phyloP scores from a whole-genome alignment of 1,140 invertebrate genomes.

The Caenorhabditis briggsae region DNA sequence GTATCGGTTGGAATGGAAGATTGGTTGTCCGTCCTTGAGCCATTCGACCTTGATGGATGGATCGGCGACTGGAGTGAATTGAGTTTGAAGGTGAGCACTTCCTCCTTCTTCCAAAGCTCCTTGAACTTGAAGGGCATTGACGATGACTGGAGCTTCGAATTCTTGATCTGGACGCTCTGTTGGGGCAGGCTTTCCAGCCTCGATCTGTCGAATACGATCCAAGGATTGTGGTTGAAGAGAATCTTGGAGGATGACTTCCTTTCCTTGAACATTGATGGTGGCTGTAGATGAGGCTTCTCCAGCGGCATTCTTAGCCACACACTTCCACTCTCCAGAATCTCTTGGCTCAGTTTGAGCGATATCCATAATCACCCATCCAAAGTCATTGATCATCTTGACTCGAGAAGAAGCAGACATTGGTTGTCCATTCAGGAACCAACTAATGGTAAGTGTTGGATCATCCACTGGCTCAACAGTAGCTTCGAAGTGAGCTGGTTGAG shows the following conservation, averaged over 20 bases:
- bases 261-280: slow-evolving; percentile 80
- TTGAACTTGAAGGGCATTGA: slow-evolving; percentile 88
- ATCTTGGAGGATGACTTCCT: slow-evolving; percentile 90
- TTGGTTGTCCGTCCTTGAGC: slow-evolving; percentile 71
- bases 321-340: slow-evolving; percentile 74
- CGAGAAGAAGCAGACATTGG: slow-evolving; percentile 83
- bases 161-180: slow-evolving; percentile 66
- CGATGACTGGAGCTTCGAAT: slow-evolving; percentile 87
- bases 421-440: slow-evolving; percentile 84
- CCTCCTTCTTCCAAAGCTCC: slow-evolving; percentile 85
- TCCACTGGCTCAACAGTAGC: slow-evolving; percentile 94
- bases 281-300: slow-evolving; percentile 73
- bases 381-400: slow-evolving; percentile 91
- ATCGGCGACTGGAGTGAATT: slow-evolving; percentile 91
- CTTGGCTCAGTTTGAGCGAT: slow-evolving; percentile 81
- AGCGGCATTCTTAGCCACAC: slow-evolving; percentile 74
- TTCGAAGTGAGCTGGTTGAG: slow-evolving; percentile 94
- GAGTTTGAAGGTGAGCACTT: slow-evolving; percentile 93
- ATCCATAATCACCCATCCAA: slow-evolving; percentile 92
- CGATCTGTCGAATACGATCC: slow-evolving; percentile 92
- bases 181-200: slow-evolving; percentile 80
- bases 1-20: slow-evolving; percentile 78
- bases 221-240: slow-evolving; percentile 94
- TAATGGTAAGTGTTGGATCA: slow-evolving; percentile 94
- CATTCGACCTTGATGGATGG: slow-evolving; percentile 87